phyloP scores from a whole-genome alignment of 1,140 invertebrate genomes.

The Drosophila pachea region DNA sequence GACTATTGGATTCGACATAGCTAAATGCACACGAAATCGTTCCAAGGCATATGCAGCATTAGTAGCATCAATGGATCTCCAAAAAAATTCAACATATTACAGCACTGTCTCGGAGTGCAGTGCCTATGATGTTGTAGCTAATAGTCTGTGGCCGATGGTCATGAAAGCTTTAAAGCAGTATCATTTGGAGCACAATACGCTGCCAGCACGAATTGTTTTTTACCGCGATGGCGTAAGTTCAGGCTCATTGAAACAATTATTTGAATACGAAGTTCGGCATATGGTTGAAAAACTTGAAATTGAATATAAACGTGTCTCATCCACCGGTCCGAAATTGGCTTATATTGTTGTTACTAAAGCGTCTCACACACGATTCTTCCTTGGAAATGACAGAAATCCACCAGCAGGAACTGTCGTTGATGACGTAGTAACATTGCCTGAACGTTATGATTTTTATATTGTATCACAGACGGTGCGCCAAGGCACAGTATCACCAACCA shows the following conservation, averaged over 20 bases:
- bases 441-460: slow-evolving; percentile 91
- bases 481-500: slow-evolving; percentile 90
- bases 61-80: slow-evolving; percentile 86
- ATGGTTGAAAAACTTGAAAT: slow-evolving; percentile 81
- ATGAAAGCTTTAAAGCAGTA: slow-evolving; percentile 82
- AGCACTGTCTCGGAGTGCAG: slow-evolving; percentile 82
- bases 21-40: slow-evolving; percentile 86
- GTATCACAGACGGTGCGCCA: slow-evolving; percentile 88
- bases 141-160: slow-evolving; percentile 83
- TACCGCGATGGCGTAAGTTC: slow-evolving; percentile 92
- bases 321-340: slow-evolving; percentile 80
- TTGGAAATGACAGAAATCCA: slow-evolving; percentile 79
- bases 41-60: slow-evolving; percentile 85
- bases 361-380: slow-evolving; percentile 86
- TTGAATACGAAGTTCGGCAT: slow-evolving; percentile 75
- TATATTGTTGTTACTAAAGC: slow-evolving; percentile 88
- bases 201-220: slow-evolving; percentile 83
- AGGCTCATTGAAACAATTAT: slow-evolving; percentile 87
- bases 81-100: slow-evolving; percentile 81
- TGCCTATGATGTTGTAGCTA: slow-evolving; percentile 86
- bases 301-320: slow-evolving; percentile 79
- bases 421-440: slow-evolving; percentile 88
- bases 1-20: slow-evolving; percentile 94
- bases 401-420: slow-evolving; percentile 92
- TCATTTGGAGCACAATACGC: slow-evolving; percentile 62